Evolutionary conservation across 2,888 invertebrate genomes (phyloP), one percentile per base, ranked within the genome.

Genomic region (Theristus sp.): DNA sequence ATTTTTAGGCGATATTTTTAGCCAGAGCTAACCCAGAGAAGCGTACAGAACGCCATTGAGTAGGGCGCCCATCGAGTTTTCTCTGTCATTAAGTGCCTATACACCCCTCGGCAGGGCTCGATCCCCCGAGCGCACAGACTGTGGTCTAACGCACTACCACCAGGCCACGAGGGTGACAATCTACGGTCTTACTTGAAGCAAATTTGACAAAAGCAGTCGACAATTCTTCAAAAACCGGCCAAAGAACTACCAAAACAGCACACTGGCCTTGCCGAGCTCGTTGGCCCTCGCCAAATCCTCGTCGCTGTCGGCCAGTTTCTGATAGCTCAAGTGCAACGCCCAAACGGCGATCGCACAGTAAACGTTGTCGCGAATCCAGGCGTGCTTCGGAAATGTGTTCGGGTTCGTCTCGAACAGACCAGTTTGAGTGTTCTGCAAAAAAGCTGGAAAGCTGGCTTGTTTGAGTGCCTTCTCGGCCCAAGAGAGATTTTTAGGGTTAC

Each of bases 291-390:
- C 91, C 64, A 94, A 80, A 75, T 98, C 96, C 78, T 98, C 96
- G 78, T 98, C 98, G 74, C 91, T 87, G 75, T 98, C 96, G 1
- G 94, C 93, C 73, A 89, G 91, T 79, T 99, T 99, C 75, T 91
- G 91, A 74, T 96, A 98, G 0, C 96, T 89, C 86, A 98, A 87
- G 0, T 94, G 89, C 22, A 99, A 79, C 0, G 93, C 94, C 98
- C 98, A 99, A 30, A 98, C 89, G 20, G 93, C 88, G 70, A 96
- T 79, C 68, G 93, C 89, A 66, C 90, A 90, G 74, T 98, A 99
- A 1, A 96, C 83, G 79, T 98, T 98, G 75, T 99, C 98, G 57
- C 98, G 82, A 65, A 98, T 88, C 98, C 98, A 99, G 0, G 96
- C 94, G 78, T 98, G 94, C 62, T 86, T 67, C 49, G 70, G 69